Conservation (phyloP, 2,797 vertebrate genomes). For the Leontocebus nigricollis region DNA sequence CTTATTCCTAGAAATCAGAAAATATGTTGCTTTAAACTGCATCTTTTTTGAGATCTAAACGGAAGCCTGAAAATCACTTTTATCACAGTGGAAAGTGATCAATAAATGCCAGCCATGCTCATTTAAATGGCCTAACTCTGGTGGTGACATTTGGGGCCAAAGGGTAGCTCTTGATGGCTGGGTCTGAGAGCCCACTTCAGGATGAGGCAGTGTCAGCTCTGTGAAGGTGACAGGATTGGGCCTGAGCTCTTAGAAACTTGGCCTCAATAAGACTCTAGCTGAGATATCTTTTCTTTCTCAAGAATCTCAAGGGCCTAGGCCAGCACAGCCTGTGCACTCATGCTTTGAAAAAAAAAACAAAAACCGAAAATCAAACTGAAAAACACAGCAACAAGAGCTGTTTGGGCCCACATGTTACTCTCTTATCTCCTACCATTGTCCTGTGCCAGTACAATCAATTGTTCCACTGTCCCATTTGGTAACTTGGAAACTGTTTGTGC, state of each 20-base stretch:
- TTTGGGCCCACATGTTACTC: accelerated
- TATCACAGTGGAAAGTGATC: neutral
- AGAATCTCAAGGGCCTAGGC: neutral
- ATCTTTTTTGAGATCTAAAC: neutral
- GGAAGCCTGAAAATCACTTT: neutral
- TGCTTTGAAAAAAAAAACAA: neutral
- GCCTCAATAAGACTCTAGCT: neutral
- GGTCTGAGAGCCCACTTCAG: neutral
- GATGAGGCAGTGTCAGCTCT: neutral
- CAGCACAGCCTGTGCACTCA: neutral
- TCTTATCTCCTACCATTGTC: neutral
- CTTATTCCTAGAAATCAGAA: neutral
- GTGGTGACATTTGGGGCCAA: neutral
- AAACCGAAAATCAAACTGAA: neutral
- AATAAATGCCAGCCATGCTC: neutral
- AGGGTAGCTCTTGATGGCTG: neutral
- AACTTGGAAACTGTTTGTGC: neutral
- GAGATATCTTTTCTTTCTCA: slow-evolving; percentile 12
- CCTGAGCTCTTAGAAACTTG: neutral
- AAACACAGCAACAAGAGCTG: neutral
- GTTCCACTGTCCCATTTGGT: neutral
- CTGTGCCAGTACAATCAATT: neutral
- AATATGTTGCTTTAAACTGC: neutral
- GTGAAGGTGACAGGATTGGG: neutral
- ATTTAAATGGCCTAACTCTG: neutral